These are phyloP conservation scores for Tetramorium simillimum DNA, from an alignment of 1,140 invertebrate species.

Conservation along the genomic window DNA sequence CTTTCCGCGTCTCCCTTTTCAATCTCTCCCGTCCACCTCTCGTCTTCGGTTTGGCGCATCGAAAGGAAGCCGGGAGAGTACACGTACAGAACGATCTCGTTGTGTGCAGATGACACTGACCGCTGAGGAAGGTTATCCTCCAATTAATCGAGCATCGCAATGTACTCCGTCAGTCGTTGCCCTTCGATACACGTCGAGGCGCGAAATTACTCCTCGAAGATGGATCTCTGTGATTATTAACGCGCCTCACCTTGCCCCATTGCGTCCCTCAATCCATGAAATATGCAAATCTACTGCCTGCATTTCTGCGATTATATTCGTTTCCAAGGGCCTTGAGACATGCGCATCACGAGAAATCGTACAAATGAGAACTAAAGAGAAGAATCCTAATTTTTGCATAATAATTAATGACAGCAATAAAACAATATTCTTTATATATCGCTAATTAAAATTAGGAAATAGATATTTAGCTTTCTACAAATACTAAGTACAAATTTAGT, in stretches of 20 bases:
- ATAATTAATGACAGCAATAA: not conserved
- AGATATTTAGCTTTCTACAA: not conserved
- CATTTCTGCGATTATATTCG: slow-evolving; percentile 62
- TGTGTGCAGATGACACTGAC: slow-evolving; percentile 75
- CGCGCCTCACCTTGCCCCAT: slow-evolving; percentile 6
- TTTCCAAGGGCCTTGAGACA: slow-evolving; percentile 40
- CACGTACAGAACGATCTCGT: slow-evolving; percentile 16
- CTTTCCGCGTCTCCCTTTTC: not conserved
- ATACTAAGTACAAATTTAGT: not conserved
- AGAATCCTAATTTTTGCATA: not conserved
- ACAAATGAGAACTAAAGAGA: not conserved
- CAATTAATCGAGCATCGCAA: slow-evolving; percentile 73
- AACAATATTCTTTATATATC: not conserved
- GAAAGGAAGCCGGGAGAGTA: not conserved
- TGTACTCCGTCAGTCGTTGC: slow-evolving; percentile 65
- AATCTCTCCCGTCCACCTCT: not conserved
- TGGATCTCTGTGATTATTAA: slow-evolving; percentile 63
- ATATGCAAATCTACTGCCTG: slow-evolving; percentile 24
- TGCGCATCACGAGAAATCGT: not conserved
- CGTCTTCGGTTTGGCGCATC: not conserved
- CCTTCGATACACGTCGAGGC: slow-evolving; percentile 66
- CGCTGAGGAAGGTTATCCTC: slow-evolving; percentile 74
- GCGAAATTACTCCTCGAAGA: slow-evolving; percentile 59
- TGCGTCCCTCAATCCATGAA: not conserved
- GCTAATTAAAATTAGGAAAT: not conserved